phyloP scores from a whole-genome alignment of 1,140 invertebrate genomes.

The Drosophila orosa region DNA sequence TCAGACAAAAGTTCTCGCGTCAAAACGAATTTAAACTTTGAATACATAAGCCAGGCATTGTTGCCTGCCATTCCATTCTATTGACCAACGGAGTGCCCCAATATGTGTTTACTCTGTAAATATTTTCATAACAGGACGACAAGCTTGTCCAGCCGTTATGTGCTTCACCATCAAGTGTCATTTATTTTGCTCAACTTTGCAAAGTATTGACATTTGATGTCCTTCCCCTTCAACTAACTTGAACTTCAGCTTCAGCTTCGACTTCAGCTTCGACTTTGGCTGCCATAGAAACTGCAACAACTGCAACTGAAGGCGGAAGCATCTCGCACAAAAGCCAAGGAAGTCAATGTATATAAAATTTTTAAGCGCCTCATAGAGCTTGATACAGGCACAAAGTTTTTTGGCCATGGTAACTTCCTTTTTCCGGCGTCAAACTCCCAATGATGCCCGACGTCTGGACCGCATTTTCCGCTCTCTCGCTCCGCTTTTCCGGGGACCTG shows the following conservation, averaged over 20 bases:
- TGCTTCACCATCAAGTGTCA: conserved; percentile 65
- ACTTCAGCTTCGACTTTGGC: conserved; percentile 14
- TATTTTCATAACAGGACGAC: conserved; percentile 44
- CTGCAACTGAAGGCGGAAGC: conserved; percentile 53
- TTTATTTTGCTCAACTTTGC: conserved; percentile 76
- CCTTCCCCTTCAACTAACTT: conserved; percentile 25
- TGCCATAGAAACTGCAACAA: conserved; percentile 15
- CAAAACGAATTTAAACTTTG: conserved; percentile 26
- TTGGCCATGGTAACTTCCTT: conserved; percentile 78
- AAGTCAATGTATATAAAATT: conserved; percentile 80
- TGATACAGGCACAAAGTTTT: conserved; percentile 64
- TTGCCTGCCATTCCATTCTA: neutral
- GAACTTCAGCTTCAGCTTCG: conserved; percentile 16
- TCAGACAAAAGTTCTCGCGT: conserved; percentile 19
- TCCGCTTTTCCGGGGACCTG: conserved; percentile 10
- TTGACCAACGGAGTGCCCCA: conserved; percentile 1
- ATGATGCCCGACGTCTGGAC: conserved; percentile 51
- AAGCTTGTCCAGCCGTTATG: conserved; percentile 3
- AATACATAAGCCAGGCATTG: conserved; percentile 17
- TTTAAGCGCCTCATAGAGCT: conserved; percentile 74
- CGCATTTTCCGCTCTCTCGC: conserved; percentile 27
- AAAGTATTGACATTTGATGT: conserved; percentile 79
- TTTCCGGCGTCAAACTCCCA: conserved; percentile 70
- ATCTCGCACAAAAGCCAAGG: conserved; percentile 65
- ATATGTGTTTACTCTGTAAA: conserved; percentile 27